These are phyloP conservation scores for Dicentrarchus labrax DNA, from an alignment of 2,113 vertebrate genomes.

Conservation along the genomic window DNA sequence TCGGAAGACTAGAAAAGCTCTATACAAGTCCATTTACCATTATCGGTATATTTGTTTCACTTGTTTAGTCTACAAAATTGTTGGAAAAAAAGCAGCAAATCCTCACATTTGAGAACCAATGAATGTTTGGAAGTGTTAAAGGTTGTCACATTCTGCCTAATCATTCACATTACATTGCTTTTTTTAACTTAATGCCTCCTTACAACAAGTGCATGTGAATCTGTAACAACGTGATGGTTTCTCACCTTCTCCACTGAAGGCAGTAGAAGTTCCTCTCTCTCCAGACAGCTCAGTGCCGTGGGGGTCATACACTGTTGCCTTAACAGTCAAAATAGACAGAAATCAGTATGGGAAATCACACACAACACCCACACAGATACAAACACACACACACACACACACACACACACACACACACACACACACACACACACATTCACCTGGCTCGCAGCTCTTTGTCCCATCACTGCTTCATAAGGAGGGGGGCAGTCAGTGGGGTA, in stretches of 20 bases:
- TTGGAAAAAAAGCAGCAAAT: background rate
- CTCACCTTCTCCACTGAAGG: conserved; percentile 90
- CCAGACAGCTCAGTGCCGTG: conserved; percentile 89
- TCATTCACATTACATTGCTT: background rate
- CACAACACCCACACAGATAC: background rate
- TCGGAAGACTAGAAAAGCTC: too few species aligned
- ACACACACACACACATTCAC: conserved; percentile 72
- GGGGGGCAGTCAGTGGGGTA: conserved; percentile 96
- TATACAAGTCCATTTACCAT: too few species aligned
- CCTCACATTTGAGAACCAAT: background rate
- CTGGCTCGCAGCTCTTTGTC: conserved; percentile 91
- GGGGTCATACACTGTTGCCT: conserved; percentile 92
- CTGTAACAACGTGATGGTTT: background rate
- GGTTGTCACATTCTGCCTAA: background rate
- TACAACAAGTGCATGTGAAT: background rate
- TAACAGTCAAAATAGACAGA: conserved; percentile 51
- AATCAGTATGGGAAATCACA: conserved; percentile 23
- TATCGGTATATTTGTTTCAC: background rate
- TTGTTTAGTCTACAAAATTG: too few species aligned
- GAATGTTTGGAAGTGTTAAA: background rate
- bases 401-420: background rate
- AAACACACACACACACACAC: conserved; percentile 63
- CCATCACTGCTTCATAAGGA: conserved; percentile 96
- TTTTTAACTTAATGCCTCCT: background rate
- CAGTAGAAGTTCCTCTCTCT: conserved; percentile 91